phyloP scores from a whole-genome alignment of 2,888 invertebrate genomes.

The Timandra comae region DNA sequence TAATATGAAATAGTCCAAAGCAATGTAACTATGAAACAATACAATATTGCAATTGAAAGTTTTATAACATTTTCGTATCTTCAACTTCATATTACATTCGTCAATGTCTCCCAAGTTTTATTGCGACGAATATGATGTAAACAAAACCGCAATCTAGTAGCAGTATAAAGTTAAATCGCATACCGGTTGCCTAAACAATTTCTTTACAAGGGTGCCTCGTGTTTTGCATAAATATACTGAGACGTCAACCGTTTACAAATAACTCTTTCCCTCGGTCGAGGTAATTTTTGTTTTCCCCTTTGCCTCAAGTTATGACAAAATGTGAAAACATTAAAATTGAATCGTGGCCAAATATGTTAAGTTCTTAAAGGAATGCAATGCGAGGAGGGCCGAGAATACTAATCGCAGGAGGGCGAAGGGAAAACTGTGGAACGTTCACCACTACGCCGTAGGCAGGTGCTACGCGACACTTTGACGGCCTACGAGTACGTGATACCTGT shows the following conservation, averaged over 20 bases:
- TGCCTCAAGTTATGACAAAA: slow-evolving; percentile 64
- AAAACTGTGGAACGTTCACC: slow-evolving; percentile 26
- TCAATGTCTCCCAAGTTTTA: slow-evolving; percentile 70
- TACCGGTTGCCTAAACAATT: slow-evolving; percentile 62
- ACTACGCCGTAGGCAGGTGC: slow-evolving; percentile 59
- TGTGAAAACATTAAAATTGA: slow-evolving; percentile 72
- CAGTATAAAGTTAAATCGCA: slow-evolving; percentile 53
- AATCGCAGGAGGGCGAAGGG: slow-evolving; percentile 40
- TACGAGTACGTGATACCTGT: slow-evolving; percentile 23
- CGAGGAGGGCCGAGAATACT: slow-evolving; percentile 52
- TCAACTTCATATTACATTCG: slow-evolving; percentile 60
- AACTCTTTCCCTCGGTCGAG: slow-evolving; percentile 54
- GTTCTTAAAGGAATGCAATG: slow-evolving; percentile 51
- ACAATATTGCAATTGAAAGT: slow-evolving; percentile 46
- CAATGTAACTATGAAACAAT: slow-evolving; percentile 45
- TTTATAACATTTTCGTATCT: slow-evolving; percentile 43
- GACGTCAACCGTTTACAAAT: slow-evolving; percentile 71
- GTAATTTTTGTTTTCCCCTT: slow-evolving; percentile 66
- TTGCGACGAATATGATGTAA: slow-evolving; percentile 60
- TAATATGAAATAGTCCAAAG: no score
- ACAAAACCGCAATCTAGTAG: slow-evolving; percentile 47
- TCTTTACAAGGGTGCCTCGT: slow-evolving; percentile 51
- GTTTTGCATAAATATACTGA: slow-evolving; percentile 68
- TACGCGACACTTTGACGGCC: slow-evolving; percentile 39
- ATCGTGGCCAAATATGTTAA: slow-evolving; percentile 69